Conservation (phyloP, 2,113 vertebrate genomes). For the Hiodon tergisus region DNA sequence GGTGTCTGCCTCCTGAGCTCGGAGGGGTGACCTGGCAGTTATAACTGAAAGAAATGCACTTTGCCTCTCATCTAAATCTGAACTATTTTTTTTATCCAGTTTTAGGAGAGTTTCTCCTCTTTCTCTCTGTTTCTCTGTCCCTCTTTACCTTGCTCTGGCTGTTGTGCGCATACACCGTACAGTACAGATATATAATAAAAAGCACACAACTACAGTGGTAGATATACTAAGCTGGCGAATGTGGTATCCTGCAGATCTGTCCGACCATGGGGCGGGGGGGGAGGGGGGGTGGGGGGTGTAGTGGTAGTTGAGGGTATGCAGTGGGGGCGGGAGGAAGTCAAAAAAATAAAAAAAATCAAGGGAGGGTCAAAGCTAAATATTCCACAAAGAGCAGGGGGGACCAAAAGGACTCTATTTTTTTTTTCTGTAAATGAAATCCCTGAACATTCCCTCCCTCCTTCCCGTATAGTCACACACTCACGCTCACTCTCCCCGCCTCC, state of each 20-base stretch:
- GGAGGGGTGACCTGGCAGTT: conserved; percentile 51
- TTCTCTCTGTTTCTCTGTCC: conserved; percentile 57
- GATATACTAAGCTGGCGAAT: conserved; percentile 79
- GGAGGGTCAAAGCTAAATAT: conserved; percentile 94
- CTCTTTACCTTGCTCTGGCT: conserved; percentile 63
- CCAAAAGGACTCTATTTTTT: conserved; percentile 58
- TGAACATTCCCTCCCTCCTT: conserved; percentile 45
- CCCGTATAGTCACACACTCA: conserved; percentile 25
- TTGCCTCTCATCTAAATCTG: conserved; percentile 35
- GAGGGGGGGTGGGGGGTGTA: conserved; percentile 35
- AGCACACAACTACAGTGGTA: conserved; percentile 66
- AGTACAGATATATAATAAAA: conserved; percentile 71
- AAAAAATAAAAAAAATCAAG: conserved; percentile 73
- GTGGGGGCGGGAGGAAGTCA: conserved; percentile 73
- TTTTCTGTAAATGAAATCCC: conserved; percentile 49
- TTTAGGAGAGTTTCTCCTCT: conserved; percentile 54
- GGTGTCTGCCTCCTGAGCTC: conserved; percentile 62
- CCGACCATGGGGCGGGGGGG: conserved; percentile 59
- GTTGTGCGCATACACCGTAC: conserved; percentile 57
- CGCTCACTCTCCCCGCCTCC: conserved; percentile 33
- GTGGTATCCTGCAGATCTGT: conserved; percentile 84
- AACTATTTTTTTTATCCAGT: conserved; percentile 50
- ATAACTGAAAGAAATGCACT: conserved; percentile 50
- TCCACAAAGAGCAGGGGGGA: conserved; percentile 80
- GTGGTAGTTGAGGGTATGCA: conserved; percentile 27